A percentile compares a stretch with the other conserved stretches of the same genome.
These are phyloP conservation scores for Dynastes maya DNA, from an alignment of 2,888 invertebrate species.

Conservation along the genomic window DNA sequence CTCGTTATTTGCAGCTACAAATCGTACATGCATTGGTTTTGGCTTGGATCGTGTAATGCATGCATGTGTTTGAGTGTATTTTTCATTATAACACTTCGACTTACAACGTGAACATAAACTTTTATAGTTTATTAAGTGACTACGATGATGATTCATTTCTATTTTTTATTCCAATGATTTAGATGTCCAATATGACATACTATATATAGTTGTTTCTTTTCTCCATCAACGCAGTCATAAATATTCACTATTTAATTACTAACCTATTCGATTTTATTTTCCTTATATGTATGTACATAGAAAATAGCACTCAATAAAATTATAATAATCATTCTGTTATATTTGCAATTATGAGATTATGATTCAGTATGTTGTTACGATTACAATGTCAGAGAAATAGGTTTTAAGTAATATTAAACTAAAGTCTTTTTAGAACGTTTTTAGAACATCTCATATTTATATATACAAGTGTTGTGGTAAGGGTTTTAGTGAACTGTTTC, in stretches of 20 bases:
- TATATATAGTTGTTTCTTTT: conserved; percentile 16
- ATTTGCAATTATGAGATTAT: no score
- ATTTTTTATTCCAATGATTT: conserved; percentile 37
- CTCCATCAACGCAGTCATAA: background rate
- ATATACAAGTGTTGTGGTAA: no score
- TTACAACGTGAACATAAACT: conserved; percentile 41
- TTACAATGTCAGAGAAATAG: no score
- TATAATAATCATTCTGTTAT: background rate
- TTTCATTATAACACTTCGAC: conserved; percentile 38
- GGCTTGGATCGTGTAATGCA: background rate
- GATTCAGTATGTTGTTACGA: no score
- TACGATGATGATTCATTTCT: conserved; percentile 36
- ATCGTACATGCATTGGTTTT: conserved; percentile 16
- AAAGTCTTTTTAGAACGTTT: no score
- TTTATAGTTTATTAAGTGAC: conserved; percentile 40
- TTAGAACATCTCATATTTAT: no score
- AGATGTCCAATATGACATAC: conserved; percentile 11
- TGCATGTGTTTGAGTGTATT: conserved; percentile 31
- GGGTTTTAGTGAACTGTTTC: no score
- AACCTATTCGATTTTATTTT: conserved; percentile 1
- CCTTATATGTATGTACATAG: background rate
- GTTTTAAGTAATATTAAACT: no score
- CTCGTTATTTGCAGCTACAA: conserved; percentile 25
- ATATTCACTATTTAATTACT: conserved; percentile 4
- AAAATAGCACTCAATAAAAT: background rate